A percentile compares a stretch with the other conserved stretches of the same genome.
These are phyloP conservation scores for Lasioglossum marginatum DNA, from an alignment of 2,888 invertebrate genomes.

Conservation along the genomic window DNA sequence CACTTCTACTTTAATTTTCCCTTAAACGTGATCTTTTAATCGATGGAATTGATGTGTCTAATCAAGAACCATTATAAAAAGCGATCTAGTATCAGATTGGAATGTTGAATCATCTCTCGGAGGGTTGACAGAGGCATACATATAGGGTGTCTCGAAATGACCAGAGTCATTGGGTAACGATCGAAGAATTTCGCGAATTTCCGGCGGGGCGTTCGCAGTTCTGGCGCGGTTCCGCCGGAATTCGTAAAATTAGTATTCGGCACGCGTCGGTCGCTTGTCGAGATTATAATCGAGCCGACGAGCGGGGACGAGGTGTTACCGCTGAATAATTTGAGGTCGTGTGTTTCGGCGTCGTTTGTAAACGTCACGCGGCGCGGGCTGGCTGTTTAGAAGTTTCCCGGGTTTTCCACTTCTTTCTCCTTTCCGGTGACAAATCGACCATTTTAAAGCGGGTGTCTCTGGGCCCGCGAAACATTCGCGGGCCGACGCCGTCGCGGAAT, in stretches of 20 bases:
- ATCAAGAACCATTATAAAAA: neutral
- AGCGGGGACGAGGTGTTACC: constrained; percentile 58
- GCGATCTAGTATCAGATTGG: neutral
- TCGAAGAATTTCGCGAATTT: constrained; percentile 1
- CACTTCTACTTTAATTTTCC: too few species aligned
- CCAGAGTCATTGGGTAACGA: neutral
- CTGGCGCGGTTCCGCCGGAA: constrained; percentile 10
- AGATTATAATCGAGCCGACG: constrained; percentile 64
- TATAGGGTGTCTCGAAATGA: neutral
- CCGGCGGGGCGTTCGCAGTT: neutral
- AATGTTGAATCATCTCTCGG: neutral
- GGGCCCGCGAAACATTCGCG: constrained; percentile 28
- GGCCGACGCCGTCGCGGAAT: constrained; percentile 14
- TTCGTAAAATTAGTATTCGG: constrained; percentile 45
- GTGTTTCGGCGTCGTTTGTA: constrained; percentile 64
- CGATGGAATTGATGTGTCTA: neutral
- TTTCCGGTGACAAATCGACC: constrained; percentile 67
- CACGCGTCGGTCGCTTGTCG: constrained; percentile 20
- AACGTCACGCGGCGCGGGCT: constrained; percentile 55
- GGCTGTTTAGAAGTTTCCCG: constrained; percentile 64
- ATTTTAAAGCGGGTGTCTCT: constrained; percentile 59
- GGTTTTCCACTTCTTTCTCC: constrained; percentile 58
- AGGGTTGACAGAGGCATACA: neutral
- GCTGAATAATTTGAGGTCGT: constrained; percentile 67
- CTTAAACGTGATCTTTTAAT: neutral